Evolutionary conservation across 2,888 invertebrate genomes (phyloP), one percentile per base, ranked within the genome.

Genomic region (Cyclophora albipunctata): DNA sequence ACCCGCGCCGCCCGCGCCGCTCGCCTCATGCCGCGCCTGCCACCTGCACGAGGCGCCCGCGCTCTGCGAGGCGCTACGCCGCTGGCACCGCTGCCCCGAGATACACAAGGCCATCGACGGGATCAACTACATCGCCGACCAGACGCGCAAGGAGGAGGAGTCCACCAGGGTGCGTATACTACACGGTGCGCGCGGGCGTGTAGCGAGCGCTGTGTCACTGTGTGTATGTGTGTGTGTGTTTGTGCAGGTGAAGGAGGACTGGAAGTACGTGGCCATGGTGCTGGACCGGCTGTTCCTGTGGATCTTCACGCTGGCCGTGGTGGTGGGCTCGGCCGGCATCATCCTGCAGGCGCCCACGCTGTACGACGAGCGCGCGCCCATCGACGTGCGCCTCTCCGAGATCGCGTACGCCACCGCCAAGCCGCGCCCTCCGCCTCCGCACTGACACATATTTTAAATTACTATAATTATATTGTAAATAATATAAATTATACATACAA

Each of bases 231-330:
- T 34, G 45, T 40, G 34, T 5, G 4, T 4, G 5, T 93, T 77
- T 84, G 85, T 75, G 51, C 73, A 96, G 96, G 96, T 96, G 64
- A 96, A 96, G 87, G 97, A 98, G 90, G 98, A 98, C 90, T 98
- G 98, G 98, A 98, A 98, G 84, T 98, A 97, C 87, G 98, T 98
- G 65, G 98, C 98, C 58, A 97, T 98, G 96, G 98, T 98, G 62
- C 91, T 98, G 78, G 98, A 98, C 87, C 92, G 98, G 58, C 91
- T 99, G 72, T 98, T 98, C 90, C 92, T 98, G 69, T 98, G 97
- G 95, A 97, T 98, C 81, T 98, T 98, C 90, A 97, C 98, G 65
- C 91, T 97, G 75, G 97, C 98, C 47, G 98, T 98, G 71, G 90
- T 98, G 59, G 95, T 97, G 60, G 98, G 98, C 45, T 97, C 96